Conservation (phyloP, 2,888 invertebrate species). For the Caenorhabditis parvicauda region DNA sequence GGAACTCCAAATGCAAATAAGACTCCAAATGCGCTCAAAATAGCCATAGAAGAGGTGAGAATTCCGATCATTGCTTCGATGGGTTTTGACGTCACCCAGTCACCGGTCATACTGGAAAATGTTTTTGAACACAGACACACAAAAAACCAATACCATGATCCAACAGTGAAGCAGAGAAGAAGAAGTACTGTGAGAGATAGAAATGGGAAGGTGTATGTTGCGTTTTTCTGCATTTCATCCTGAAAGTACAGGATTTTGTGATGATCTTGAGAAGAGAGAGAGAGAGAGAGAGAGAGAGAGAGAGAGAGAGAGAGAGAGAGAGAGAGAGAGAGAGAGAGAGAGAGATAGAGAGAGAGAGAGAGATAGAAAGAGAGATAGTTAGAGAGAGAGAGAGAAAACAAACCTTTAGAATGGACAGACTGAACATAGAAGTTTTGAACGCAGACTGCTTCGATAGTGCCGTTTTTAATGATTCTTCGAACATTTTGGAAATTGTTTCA, state of each 20-base stretch:
- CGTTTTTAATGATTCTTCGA: conserved; percentile 44
- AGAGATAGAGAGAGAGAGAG: too few relatives aligned
- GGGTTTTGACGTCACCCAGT: conserved; percentile 61
- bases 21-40: conserved; percentile 55
- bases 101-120: conserved; percentile 54
- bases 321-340: too few relatives aligned
- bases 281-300: too few relatives aligned
- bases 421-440: conserved; percentile 43
- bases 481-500: conserved; percentile 49
- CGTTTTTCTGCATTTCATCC: conserved; percentile 61
- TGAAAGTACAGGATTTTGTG: too few relatives aligned
- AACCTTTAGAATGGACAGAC: conserved; percentile 54
- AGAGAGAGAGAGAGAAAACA: background rate
- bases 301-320: too few relatives aligned
- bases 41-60: conserved; percentile 56
- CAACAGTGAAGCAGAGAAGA: conserved; percentile 57
- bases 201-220: conserved; percentile 60
- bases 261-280: too few relatives aligned
- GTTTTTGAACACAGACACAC: too few relatives aligned
- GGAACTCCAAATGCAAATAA: conserved; percentile 57
- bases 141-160: conserved; percentile 60
- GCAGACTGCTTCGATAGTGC: conserved; percentile 33
- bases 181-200: conserved; percentile 57
- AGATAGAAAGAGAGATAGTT: too few relatives aligned
- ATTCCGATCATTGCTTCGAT: conserved; percentile 60